Conservation (phyloP, 1,140 invertebrate genomes). For the Hyles euphorbiae region DNA sequence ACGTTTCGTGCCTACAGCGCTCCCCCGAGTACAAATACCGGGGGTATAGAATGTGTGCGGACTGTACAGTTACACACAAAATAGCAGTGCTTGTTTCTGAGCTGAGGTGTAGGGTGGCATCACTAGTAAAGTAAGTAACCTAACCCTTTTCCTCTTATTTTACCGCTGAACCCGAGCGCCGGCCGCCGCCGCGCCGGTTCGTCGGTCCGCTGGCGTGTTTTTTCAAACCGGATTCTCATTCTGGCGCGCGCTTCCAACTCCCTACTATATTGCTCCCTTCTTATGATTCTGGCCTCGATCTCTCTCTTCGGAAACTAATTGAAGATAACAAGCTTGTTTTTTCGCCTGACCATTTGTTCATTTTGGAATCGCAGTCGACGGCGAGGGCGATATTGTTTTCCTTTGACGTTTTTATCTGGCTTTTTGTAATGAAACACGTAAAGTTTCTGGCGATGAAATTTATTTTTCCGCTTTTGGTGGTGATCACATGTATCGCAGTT, state of each 20-base stretch:
- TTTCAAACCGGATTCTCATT: constrained; percentile 50
- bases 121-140: constrained; percentile 28
- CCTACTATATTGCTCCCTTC: constrained; percentile 43
- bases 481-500: background rate
- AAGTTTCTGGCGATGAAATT: background rate
- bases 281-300: constrained; percentile 46
- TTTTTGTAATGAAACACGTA: too few relatives aligned
- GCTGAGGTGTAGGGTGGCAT: constrained; percentile 1
- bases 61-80: too few relatives aligned
- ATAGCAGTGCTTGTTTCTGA: background rate
- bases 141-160: constrained; percentile 42
- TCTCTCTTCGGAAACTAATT: constrained; percentile 58
- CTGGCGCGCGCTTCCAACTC: constrained; percentile 18
- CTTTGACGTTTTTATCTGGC: constrained; percentile 13
- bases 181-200: constrained; percentile 14
- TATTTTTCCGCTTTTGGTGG: background rate
- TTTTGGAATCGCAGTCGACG: constrained; percentile 37
- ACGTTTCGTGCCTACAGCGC: too few relatives aligned
- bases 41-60: too few relatives aligned
- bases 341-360: constrained; percentile 39
- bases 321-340: constrained; percentile 61
- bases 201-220: constrained; percentile 40
- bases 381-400: constrained; percentile 44
- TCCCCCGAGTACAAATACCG: too few relatives aligned
- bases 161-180: constrained; percentile 13